Percentiles rank a stretch among this genome's conserved stretches.
Evolutionary conservation across 2,888 invertebrate genomes (phyloP).

Genomic region (Prosapia bicincta): DNA sequence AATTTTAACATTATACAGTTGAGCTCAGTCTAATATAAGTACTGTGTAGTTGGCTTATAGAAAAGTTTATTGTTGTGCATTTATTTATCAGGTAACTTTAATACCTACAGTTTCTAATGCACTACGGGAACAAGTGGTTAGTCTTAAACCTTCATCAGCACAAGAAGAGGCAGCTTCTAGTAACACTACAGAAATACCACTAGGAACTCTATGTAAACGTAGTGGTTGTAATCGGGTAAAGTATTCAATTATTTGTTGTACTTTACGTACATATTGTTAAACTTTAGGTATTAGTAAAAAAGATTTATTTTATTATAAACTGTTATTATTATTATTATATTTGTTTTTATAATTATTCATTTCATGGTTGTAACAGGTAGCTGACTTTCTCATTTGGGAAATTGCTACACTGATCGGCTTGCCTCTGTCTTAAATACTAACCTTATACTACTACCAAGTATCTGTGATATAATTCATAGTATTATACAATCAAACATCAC

Average conservation of each 20-base stretch:
- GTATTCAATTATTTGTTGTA: background rate
- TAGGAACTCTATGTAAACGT: conserved; percentile 84
- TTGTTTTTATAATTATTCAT: too few species aligned
- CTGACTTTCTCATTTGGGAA: too few species aligned
- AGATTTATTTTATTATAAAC: background rate
- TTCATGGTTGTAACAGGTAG: too few species aligned
- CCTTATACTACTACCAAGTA: too few species aligned
- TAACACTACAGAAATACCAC: conserved; percentile 49
- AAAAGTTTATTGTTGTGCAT: too few species aligned
- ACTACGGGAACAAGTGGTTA: conserved; percentile 56
- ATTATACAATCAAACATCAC: too few species aligned
- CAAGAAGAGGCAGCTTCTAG: background rate
- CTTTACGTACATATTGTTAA: background rate
- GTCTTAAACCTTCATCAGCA: conserved; percentile 8
- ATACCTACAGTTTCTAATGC: conserved; percentile 61
- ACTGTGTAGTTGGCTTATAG: too few species aligned
- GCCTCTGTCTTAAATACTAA: too few species aligned
- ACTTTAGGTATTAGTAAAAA: background rate
- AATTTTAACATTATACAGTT: too few species aligned
- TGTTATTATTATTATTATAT: background rate
- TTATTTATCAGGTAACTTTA: conserved; percentile 49
- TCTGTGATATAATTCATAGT: too few species aligned
- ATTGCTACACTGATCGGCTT: too few species aligned
- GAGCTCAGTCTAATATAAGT: too few species aligned
- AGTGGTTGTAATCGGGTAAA: conserved; percentile 65